Conservation (phyloP, 2,113 vertebrate species). For the Pachyramphus minor region DNA sequence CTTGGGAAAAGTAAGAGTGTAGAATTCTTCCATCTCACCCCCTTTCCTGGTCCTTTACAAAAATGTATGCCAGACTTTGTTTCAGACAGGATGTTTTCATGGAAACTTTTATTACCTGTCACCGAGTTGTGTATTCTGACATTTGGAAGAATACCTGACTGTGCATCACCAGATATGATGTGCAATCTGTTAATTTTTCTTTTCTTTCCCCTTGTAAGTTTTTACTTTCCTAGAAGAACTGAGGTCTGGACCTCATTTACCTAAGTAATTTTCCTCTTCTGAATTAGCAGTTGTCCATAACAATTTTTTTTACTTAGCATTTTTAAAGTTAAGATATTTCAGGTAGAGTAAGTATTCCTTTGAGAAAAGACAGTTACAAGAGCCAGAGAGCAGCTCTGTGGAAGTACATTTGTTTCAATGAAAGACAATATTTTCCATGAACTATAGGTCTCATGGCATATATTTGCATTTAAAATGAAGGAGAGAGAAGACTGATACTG, state of each 20-base stretch:
- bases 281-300: not conserved
- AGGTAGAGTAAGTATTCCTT: not conserved
- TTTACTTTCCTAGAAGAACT: not conserved
- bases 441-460: not conserved
- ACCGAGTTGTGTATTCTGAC: constrained; percentile 26
- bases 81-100: constrained; percentile 20
- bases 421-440: not conserved
- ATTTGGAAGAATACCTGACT: constrained; percentile 51
- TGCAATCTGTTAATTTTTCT: not conserved
- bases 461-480: not conserved
- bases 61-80: not conserved
- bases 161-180: not conserved
- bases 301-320: not conserved
- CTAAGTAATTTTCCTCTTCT: not conserved
- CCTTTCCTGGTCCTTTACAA: not conserved
- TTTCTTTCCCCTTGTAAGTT: not conserved
- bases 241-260: no score
- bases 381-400: not conserved
- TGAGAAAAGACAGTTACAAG: not conserved
- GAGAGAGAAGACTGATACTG: not conserved
- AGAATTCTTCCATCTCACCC: not conserved
- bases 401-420: not conserved
- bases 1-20: not conserved
- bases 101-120: constrained; percentile 17
- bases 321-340: not conserved